Evolutionary conservation across 2,888 invertebrate species (phyloP), one percentile per base, ranked within the genome.

Genomic region (Clivina fossor): DNA sequence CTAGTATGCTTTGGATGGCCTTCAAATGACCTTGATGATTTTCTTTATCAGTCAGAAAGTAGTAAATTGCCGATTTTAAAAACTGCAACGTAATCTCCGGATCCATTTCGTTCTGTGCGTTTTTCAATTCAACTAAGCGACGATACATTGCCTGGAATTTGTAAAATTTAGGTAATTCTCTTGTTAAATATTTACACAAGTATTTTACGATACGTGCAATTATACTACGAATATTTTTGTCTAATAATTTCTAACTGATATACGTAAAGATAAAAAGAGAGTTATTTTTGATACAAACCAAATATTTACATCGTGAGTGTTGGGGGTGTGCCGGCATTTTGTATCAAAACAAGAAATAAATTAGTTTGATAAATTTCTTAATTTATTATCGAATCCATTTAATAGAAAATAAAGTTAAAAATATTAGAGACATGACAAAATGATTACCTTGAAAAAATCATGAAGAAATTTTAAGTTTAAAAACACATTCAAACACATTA

Each of bases 61-160:
- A 93, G 73, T 92, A 94, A 67, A 94, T 84, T 49, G 94, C 93
- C 59, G 93, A 93, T 75, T 93, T 93, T 60, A 94, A 81, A 76
- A 94, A 94, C 74, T 92, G 91, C 68, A 94, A 77, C 15, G 92
- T 93, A 62, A 93, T 87, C 75, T 92, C 91, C n/a, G 93, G 91
- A 76, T 93, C 93, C 55, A 90, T 84, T 63, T 80, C 82, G 62
- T 81, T 82, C 72, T 84, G 85, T 70, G 76, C 83, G 62, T 77
- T 78, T 73, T 86, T 86, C 61, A 88, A 84, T 73, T 89, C 88
- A 72, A 89, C 80, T 68, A 90, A 80, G 70, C 88, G 86, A 67
- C 88, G 84, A 73, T 90, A 90, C 86, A 90, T 90, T 67, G 89
- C 90, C 91, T 91, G 78, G 9, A 78, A 75, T 18, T 8, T n/a